phyloP scores from a whole-genome alignment of 1,140 invertebrate genomes.

The Drosophila ananassae region DNA sequence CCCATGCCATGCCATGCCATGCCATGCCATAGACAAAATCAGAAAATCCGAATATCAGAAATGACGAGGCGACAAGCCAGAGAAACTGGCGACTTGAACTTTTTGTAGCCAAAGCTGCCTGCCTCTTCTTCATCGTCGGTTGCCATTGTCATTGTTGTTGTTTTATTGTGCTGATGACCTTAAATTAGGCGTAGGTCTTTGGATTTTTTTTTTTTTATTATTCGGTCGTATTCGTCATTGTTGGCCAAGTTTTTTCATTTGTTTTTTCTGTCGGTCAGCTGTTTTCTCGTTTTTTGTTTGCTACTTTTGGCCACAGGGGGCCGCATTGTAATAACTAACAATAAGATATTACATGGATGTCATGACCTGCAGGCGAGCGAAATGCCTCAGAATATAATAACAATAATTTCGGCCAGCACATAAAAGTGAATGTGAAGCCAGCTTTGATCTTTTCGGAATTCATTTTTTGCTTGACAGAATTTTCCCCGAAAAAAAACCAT shows the following conservation, averaged over 20 bases:
- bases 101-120: conserved; percentile 23
- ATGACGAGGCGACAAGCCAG: conserved; percentile 44
- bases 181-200: conserved; percentile 81
- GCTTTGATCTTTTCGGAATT: neutral
- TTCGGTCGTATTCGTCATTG: conserved; percentile 42
- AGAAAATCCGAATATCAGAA: conserved; percentile 42
- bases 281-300: conserved; percentile 33
- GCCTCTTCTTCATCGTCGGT: conserved; percentile 29
- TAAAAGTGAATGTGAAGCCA: conserved; percentile 55
- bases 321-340: conserved; percentile 65
- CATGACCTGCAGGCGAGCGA: conserved; percentile 62
- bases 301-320: conserved; percentile 41
- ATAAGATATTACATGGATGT: conserved; percentile 65
- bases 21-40: conserved; percentile 39
- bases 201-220: conserved; percentile 29
- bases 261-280: conserved; percentile 52
- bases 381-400: conserved; percentile 42
- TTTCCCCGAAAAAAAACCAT: conserved; percentile 9
- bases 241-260: conserved; percentile 62
- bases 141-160: conserved; percentile 46
- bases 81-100: conserved; percentile 67
- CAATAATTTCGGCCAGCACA: conserved; percentile 30
- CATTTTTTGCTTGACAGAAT: neutral
- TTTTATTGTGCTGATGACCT: conserved; percentile 79
- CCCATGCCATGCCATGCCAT: neutral